A percentile compares a stretch with the other conserved stretches of the same genome.
phyloP scores from a whole-genome alignment of 1,140 invertebrate species.

The Periplaneta americana region DNA sequence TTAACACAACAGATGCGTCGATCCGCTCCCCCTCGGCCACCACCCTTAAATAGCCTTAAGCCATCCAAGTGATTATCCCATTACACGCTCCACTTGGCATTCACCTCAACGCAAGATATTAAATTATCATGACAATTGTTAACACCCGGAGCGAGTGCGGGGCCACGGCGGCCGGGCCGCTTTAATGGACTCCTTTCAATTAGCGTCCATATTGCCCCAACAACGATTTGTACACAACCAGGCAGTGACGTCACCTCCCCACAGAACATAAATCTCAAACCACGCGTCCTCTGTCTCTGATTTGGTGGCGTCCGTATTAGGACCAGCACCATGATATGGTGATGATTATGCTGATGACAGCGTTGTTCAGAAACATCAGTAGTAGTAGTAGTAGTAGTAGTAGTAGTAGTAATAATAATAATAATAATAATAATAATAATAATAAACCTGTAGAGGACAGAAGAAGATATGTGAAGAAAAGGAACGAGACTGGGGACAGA shows the following conservation, averaged over 20 bases:
- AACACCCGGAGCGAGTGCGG: not conserved
- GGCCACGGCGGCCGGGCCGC: not conserved
- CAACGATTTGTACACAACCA: not conserved
- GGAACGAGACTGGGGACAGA: too few species aligned
- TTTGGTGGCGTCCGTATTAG: too few species aligned
- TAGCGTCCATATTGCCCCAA: slow-evolving; percentile 1
- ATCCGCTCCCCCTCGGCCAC: not conserved
- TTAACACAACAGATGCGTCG: slow-evolving; percentile 8
- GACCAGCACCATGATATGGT: too few species aligned
- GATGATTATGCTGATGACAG: too few species aligned
- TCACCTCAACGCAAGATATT: slow-evolving; percentile 10
- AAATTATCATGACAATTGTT: slow-evolving; percentile 15
- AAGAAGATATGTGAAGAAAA: too few species aligned
- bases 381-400: too few species aligned
- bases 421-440: too few species aligned
- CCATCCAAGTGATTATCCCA: slow-evolving; percentile 2
- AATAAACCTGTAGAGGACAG: too few species aligned
- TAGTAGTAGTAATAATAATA: too few species aligned
- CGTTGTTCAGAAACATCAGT: too few species aligned
- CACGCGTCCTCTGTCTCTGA: not conserved
- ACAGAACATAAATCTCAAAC: not conserved
- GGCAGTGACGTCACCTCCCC: not conserved
- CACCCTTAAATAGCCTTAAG: not conserved
- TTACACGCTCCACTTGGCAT: slow-evolving; percentile 9
- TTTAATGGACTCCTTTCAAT: slow-evolving; percentile 13